A percentile compares a stretch with the other conserved stretches of the same genome.
These are phyloP conservation scores for Calosoma granatense DNA, from an alignment of 1,140 invertebrate genomes.

Conservation along the genomic window DNA sequence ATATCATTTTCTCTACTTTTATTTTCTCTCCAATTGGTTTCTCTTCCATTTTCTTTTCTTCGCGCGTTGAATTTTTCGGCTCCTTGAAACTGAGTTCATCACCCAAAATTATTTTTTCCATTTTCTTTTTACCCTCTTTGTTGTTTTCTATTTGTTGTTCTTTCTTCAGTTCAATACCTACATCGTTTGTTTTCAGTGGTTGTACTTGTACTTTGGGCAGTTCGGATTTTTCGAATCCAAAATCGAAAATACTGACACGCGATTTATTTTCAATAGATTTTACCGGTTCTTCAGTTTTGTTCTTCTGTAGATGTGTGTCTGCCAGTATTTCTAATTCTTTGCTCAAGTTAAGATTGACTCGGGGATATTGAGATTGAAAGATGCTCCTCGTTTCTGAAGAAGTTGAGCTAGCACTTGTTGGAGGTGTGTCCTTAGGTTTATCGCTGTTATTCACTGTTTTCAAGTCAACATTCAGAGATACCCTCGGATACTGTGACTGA, in stretches of 20 bases:
- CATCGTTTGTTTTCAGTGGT: not conserved
- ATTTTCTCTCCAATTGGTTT: not conserved
- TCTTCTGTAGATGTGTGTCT: no score
- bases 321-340: not conserved
- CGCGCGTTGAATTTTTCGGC: not conserved
- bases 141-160: slow-evolving; percentile 14
- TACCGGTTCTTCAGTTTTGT: not conserved
- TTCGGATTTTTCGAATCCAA: no score
- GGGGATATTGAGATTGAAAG: not conserved
- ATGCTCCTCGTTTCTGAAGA: no score
- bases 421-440: no score
- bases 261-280: not conserved
- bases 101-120: not conserved
- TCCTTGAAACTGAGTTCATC: slow-evolving; percentile 13
- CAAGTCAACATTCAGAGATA: not conserved
- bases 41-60: not conserved
- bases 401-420: no score
- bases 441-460: no score
- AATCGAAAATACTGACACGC: not conserved
- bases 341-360: not conserved
- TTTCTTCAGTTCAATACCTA: not conserved
- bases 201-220: no score
- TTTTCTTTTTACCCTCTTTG: slow-evolving; percentile 10
- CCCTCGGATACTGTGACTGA: not conserved
- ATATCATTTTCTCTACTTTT: slow-evolving; percentile 4